Conservation (phyloP, 2,113 vertebrate genomes). For the Anolis sagrei region DNA sequence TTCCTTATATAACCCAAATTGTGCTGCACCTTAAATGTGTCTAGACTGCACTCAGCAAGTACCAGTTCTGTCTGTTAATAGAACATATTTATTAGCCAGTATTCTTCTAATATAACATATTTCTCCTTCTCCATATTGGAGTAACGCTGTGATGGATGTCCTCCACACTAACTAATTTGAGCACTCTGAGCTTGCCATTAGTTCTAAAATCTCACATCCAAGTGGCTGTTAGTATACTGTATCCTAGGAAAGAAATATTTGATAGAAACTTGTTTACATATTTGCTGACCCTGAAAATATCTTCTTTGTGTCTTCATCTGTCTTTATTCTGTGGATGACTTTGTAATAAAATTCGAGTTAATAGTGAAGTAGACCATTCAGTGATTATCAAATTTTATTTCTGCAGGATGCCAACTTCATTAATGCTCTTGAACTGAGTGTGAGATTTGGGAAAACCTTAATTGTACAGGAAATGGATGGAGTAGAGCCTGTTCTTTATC, state of each 20-base stretch:
- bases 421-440: conserved; percentile 91
- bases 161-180: neutral
- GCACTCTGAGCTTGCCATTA: neutral
- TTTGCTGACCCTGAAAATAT: too few relatives aligned
- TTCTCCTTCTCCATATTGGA: neutral
- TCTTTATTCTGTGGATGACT: neutral
- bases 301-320: neutral
- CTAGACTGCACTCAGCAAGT: neutral
- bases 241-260: too few relatives aligned
- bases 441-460: conserved; percentile 97
- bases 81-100: neutral
- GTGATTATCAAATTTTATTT: conserved; percentile 46
- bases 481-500: conserved; percentile 95
- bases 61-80: neutral
- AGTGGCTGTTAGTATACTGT: neutral
- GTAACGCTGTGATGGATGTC: neutral
- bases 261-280: too few relatives aligned
- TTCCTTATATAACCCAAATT: neutral
- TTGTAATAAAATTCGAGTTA: neutral
- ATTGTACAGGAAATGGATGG: conserved; percentile 97
- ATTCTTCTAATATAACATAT: neutral
- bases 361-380: conserved; percentile 29
- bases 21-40: neutral
- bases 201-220: neutral
- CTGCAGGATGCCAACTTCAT: conserved; percentile 91